phyloP scores from a whole-genome alignment of 2,797 vertebrate species.

The Coilia nasus region DNA sequence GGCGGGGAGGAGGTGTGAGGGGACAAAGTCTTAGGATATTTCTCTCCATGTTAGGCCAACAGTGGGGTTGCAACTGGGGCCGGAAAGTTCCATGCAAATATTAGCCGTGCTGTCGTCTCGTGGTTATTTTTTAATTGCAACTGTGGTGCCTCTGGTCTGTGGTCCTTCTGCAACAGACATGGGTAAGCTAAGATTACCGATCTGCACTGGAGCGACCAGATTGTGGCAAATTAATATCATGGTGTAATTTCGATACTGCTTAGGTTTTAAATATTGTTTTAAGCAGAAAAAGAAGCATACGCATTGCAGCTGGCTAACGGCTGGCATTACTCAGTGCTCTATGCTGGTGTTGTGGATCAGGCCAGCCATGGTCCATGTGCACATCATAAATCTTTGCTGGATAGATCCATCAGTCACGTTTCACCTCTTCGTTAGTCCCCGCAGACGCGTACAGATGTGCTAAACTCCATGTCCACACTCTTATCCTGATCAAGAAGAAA shows the following conservation, averaged over 20 bases:
- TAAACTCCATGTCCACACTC: not conserved
- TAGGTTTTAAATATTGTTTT: not conserved
- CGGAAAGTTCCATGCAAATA: not conserved
- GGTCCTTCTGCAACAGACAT: not conserved
- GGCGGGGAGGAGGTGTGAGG: not conserved
- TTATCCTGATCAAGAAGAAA: not conserved
- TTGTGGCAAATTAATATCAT: not conserved
- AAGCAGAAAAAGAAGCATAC: not conserved
- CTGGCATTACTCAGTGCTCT: too few species aligned
- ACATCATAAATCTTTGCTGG: not conserved
- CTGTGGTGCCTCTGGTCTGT: not conserved
- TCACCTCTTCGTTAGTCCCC: not conserved
- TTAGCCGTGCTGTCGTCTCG: not conserved
- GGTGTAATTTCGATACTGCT: not conserved
- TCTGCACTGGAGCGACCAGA: not conserved
- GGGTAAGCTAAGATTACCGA: not conserved
- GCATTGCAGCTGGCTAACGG: too few species aligned
- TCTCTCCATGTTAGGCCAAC: not conserved
- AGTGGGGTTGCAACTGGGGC: not conserved
- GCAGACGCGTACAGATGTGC: not conserved
- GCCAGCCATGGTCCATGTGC: not conserved
- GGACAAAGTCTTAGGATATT: not conserved
- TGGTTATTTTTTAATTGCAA: conserved; percentile 11
- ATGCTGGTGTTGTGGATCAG: not conserved
- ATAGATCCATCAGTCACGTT: not conserved